Evolutionary conservation across 2,888 invertebrate genomes (phyloP), one percentile per base, ranked within the genome.

Genomic region (Heteromyza rotundicornis): DNA sequence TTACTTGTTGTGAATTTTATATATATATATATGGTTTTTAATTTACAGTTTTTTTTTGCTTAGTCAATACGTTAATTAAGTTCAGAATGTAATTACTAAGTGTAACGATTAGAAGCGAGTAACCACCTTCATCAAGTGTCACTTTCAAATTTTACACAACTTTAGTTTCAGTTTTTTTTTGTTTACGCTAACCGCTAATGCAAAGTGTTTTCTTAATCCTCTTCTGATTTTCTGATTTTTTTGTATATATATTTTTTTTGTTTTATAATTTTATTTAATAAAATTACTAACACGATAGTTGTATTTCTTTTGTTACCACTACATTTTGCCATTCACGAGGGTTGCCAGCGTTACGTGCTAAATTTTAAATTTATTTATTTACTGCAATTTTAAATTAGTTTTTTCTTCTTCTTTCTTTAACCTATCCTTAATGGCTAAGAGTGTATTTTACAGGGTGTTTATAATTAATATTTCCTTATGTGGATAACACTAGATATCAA

Each of bases 231-330:
- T 60, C 49, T 55, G 54, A 40, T 54, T 59, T 53, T 51, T 32
- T 55, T 51, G 19, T 36, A 63, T 62, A 36, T 64, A 61, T 54
- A 27, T 17, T 63, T 32, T 62, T 22, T 24, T 54, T 69, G 57
- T 56, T 71, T 70, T 69, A 66, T 76, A 74, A 76, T 77, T 76
- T 76, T 79, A 76, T 78, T 77, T 73, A 77, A 77, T 78, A 79
- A 79, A 79, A 79, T 78, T 77, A 77, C 77, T 80, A 80, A 79
- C 79, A 79, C 73, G 73, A 72, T 75, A 73, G 71, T 73, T 71
- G 74, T 66, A 68, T n/a, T n/a, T n/a, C n/a, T n/a, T n/a, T n/a
- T n/a, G n/a, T n/a, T 68, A 66, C 74, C 73, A 76, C 73, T 63
- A 60, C 54, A 23, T 16, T 27, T 57, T 35, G 20, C 14, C 47